Evolutionary conservation across 2,888 invertebrate species (phyloP), one percentile per base, ranked within the genome.

Genomic region (Mellilla xanthometata): DNA sequence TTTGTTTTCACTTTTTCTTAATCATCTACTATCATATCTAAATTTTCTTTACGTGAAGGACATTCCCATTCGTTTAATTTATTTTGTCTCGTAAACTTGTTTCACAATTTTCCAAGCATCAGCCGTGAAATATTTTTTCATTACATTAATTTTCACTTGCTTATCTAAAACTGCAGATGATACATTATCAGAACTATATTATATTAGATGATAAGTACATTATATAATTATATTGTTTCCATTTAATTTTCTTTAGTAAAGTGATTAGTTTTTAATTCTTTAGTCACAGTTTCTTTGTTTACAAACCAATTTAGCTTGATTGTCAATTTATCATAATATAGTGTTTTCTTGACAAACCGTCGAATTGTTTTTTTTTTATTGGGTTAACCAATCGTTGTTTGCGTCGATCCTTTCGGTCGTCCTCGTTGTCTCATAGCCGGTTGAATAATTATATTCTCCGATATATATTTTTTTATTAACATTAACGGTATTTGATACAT

Each of bases 41-140:
- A 28, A 28, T 28, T 28, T 28, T 28, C 27, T 28, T 28, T 28
- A 11, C 27, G 11, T 11, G 27, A 11, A 11, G 27, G 27, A 28
- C 27, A 28, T 28, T 28, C 27, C 27, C 27, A 28, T 28, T 28
- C 27, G 27, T 28, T 28, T 11, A 28, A 28, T 28, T 52, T 60
- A 48, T 56, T 52, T 58, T 48, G 45, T 28, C 27, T 28, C 50
- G 34, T 58, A 53, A 52, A 32, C 15, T 12, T 15, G 11, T 38
- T 40, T 24, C 9, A 32, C 31, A 24, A 32, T 31, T 40, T 40
- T 40, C 39, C 5, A 40, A 31, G 24, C 32, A 31, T 40, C 31
- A 31, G 31, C 24, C 12, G 31, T 40, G 32, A 31, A 40, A 40
- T 40, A 40, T 40, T 40, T 40, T 40, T 40, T 40, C 23, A 32